These are phyloP conservation scores for Python bivittatus DNA, from an alignment of 2,113 vertebrate species.

Conservation along the genomic window DNA sequence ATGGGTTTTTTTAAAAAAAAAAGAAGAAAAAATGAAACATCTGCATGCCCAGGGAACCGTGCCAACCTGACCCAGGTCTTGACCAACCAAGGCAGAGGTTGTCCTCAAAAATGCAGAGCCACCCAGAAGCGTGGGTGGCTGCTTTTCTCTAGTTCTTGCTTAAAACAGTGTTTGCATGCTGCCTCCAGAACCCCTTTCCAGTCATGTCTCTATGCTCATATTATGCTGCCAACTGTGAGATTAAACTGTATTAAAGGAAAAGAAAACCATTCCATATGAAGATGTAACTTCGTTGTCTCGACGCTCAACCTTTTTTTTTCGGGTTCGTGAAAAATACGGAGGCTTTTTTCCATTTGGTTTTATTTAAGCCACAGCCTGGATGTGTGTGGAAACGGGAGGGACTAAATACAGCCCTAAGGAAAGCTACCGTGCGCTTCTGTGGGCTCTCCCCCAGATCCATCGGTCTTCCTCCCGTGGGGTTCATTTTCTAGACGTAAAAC, in stretches of 20 bases:
- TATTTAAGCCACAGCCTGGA: no score
- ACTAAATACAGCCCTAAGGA: neutral
- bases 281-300: slow-evolving; percentile 24
- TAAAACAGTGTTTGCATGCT: slow-evolving; percentile 86
- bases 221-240: slow-evolving; percentile 87
- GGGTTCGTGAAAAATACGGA: no score
- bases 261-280: slow-evolving; percentile 90
- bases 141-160: slow-evolving; percentile 71
- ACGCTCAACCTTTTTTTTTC: neutral
- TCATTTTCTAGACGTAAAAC: no score
- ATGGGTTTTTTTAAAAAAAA: neutral
- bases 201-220: slow-evolving; percentile 88
- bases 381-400: neutral
- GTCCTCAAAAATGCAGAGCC: slow-evolving; percentile 70
- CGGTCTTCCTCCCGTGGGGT: no score
- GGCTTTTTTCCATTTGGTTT: no score
- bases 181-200: slow-evolving; percentile 85
- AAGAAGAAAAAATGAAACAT: neutral
- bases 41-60: slow-evolving; percentile 26
- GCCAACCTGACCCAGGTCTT: slow-evolving; percentile 45
- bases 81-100: slow-evolving; percentile 46
- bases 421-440: no score
- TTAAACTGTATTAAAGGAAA: slow-evolving; percentile 85
- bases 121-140: slow-evolving; percentile 62
- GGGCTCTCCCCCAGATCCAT: no score